Conservation (phyloP, 2,113 vertebrate species). For the Amphiprion ocellaris region DNA sequence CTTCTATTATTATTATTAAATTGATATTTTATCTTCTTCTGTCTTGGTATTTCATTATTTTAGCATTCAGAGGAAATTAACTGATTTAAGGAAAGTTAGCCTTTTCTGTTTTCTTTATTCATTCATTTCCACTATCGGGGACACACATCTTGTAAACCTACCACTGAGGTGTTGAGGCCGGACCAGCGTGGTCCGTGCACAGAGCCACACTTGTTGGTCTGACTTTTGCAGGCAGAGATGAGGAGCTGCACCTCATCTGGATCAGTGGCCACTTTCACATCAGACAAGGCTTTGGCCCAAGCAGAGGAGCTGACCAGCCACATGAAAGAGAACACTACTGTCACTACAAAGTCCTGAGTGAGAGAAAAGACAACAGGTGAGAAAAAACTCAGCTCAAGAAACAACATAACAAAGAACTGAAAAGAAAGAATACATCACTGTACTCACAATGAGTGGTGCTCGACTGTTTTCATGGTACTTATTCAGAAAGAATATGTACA, state of each 20-base stretch:
- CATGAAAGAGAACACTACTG: slow-evolving; percentile 97
- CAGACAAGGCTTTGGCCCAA: slow-evolving; percentile 98
- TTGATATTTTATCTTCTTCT: too few species aligned
- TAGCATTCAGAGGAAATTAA: too few species aligned
- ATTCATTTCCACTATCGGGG: not conserved
- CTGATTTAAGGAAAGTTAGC: too few species aligned
- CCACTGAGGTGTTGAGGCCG: slow-evolving; percentile 97
- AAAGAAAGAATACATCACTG: not conserved
- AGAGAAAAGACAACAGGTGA: not conserved
- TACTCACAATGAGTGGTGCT: slow-evolving; percentile 95
- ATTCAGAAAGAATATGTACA: slow-evolving; percentile 98
- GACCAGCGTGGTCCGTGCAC: slow-evolving; percentile 94
- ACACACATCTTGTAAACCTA: slow-evolving; percentile 74
- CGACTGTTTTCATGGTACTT: slow-evolving; percentile 96
- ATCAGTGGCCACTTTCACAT: slow-evolving; percentile 94
- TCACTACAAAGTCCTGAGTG: slow-evolving; percentile 94
- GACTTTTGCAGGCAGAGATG: slow-evolving; percentile 94
- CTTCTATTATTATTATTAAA: too few species aligned
- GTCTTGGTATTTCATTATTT: too few species aligned
- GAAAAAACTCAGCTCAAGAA: not conserved
- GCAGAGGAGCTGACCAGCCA: slow-evolving; percentile 98
- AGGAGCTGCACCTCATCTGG: slow-evolving; percentile 93
- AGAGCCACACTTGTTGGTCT: slow-evolving; percentile 91
- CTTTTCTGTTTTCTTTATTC: not conserved
- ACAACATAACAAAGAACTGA: not conserved